Evolutionary conservation across 2,888 invertebrate species (phyloP), one percentile per base, ranked within the genome.

Genomic region (Dasysyrphus albostriatus): DNA sequence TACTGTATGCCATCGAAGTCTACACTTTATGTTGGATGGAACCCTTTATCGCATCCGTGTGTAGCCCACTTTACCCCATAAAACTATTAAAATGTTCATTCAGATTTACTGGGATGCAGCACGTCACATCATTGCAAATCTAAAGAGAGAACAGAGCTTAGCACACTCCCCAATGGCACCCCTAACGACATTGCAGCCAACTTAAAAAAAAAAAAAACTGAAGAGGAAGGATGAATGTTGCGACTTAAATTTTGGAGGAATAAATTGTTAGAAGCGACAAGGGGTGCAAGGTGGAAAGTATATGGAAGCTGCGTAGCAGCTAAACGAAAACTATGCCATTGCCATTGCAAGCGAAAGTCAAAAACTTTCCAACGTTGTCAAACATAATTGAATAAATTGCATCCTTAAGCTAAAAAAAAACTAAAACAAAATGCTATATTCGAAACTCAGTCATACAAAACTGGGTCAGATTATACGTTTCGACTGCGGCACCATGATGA

Each of bases 381-480:
- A 87, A 87, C 79, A 83, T 87, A 87, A 87, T 87, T 87, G 87
- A 87, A 87, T 87, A 83, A 87, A 87, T 83, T 87, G 87, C 87
- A 79, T 87, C 75, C 78, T 75, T 72, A 56, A 54, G 44, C 76
- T 24, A 24, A 16, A 51, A 63, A 65, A 72, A 73, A 14, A 32
- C 72, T 59, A 19, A 72, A 72, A 67, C 51, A 72, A 80, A 80
- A 76, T 63, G 56, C 9, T 29, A 72, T 49, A 70, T 56, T 65
- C 61, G 51, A 78, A 83, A 81, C 76, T 77, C 85, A 72, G 70
- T 83, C 65, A 72, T n/a, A 83, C 65, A 61, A 83, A 87, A 83
- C 75, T 87, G 83, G 87, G 83, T 87, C 78, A 83, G 78, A 79
- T 75, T 59, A n/a, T n/a, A 44, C 19, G 65, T 67, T 29, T 2